phyloP scores from a whole-genome alignment of 1,140 invertebrate species.

The Drosophila ananassae region DNA sequence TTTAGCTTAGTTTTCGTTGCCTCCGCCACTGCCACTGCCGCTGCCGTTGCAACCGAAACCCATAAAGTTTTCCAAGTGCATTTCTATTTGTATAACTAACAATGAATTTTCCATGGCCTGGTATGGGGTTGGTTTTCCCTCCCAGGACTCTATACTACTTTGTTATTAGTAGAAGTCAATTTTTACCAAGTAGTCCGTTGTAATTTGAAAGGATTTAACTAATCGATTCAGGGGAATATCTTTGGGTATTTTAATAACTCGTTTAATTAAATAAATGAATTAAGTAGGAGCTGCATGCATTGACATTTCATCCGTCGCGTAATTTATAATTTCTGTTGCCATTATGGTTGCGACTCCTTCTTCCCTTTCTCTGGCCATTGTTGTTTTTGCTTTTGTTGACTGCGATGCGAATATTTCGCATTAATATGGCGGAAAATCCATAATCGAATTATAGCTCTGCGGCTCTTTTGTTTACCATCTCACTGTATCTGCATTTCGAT shows the following conservation, averaged over 20 bases:
- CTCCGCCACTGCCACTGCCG: neutral
- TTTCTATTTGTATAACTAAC: conserved; percentile 76
- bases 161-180: neutral
- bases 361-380: conserved; percentile 34
- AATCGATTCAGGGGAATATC: conserved; percentile 1
- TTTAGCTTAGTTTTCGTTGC: conserved; percentile 50
- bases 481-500: conserved; percentile 24
- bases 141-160: neutral
- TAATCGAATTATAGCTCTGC: conserved; percentile 79
- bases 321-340: conserved; percentile 81
- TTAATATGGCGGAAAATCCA: conserved; percentile 82
- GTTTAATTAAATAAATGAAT: conserved; percentile 80
- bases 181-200: neutral
- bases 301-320: conserved; percentile 81
- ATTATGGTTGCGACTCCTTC: conserved; percentile 58
- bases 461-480: conserved; percentile 76
- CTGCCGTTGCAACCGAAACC: conserved; percentile 21
- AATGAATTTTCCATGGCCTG: conserved; percentile 35
- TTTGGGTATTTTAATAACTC: conserved; percentile 31
- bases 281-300: conserved; percentile 68
- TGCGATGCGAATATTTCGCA: conserved; percentile 79
- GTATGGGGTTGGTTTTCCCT: neutral
- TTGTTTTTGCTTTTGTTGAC: conserved; percentile 60
- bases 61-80: conserved; percentile 65
- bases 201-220: neutral